phyloP scores from a whole-genome alignment of 64 coral and sea anemone species.

The Montipora efflorescens region DNA sequence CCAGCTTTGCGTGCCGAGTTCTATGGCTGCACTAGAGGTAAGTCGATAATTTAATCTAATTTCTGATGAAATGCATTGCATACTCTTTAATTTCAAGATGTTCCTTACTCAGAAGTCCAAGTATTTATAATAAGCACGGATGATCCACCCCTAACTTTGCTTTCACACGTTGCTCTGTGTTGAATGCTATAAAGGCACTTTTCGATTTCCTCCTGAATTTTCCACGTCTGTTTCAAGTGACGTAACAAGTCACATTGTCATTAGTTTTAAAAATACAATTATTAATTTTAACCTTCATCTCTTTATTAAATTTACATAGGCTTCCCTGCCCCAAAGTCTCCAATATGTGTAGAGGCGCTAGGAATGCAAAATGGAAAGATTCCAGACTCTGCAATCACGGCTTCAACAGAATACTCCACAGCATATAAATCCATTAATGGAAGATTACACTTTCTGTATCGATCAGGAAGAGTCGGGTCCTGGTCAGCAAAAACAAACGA shows the following conservation, averaged over 20 bases:
- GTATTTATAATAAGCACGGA: too few relatives aligned
- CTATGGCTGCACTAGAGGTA: constrained; percentile 12
- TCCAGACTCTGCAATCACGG: constrained; percentile 26
- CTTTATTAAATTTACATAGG: background rate
- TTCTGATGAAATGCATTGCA: too few relatives aligned
- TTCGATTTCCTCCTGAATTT: too few relatives aligned
- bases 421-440: background rate
- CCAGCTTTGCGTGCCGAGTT: constrained; percentile 25
- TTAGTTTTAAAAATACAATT: too few relatives aligned
- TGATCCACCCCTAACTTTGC: too few relatives aligned
- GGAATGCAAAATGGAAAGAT: constrained; percentile 36
- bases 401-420: background rate
- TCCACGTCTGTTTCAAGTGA: too few relatives aligned
- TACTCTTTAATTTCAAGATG: too few relatives aligned
- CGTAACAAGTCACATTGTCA: too few relatives aligned
- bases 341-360: background rate
- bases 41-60: background rate
- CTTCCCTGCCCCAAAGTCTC: background rate
- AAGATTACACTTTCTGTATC: constrained; percentile 12
- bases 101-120: too few relatives aligned
- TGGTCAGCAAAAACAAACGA: constrained; percentile 5
- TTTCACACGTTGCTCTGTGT: too few relatives aligned
- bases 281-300: too few relatives aligned
- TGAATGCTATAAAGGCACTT: too few relatives aligned
- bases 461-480: background rate